phyloP scores from a whole-genome alignment of 2,888 invertebrate species.

The Ectemnius continuus region DNA sequence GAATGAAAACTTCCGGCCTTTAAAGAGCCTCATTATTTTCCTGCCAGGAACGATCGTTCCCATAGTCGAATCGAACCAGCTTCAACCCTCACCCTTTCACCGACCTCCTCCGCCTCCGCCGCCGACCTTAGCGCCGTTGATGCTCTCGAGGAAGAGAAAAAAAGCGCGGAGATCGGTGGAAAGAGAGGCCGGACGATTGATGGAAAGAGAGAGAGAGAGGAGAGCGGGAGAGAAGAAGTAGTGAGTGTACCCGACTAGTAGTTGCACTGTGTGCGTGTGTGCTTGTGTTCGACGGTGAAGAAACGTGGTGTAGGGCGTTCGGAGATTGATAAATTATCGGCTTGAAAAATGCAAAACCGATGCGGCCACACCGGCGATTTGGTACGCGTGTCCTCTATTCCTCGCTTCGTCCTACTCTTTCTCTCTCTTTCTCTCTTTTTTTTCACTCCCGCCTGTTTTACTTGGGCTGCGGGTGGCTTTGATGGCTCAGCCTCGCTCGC shows the following conservation, averaged over 20 bases:
- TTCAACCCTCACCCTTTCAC: slow-evolving; percentile 24
- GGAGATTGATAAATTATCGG: slow-evolving; percentile 76
- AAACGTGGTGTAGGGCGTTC: slow-evolving; percentile 34
- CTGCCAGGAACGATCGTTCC: slow-evolving; percentile 59
- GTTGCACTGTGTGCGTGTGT: no score
- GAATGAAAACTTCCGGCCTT: slow-evolving; percentile 68
- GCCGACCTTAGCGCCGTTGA: no score
- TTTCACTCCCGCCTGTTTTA: not conserved
- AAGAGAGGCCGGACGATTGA: slow-evolving; percentile 24
- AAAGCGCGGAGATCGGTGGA: no score
- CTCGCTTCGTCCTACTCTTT: not conserved
- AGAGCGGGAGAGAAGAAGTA: not conserved
- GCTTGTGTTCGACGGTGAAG: no score
- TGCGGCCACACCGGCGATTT: slow-evolving; percentile 48
- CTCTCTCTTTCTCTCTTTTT: not conserved
- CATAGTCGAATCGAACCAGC: slow-evolving; percentile 44
- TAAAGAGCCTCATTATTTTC: slow-evolving; percentile 75
- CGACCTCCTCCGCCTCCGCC: not conserved
- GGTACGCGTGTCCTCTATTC: not conserved
- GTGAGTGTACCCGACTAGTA: slow-evolving; percentile 10
- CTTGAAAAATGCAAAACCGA: slow-evolving; percentile 76
- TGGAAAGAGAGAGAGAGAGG: slow-evolving; percentile 24
- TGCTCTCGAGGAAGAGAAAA: no score
- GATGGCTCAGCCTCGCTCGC: no score
- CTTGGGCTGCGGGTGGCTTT: no score